Evolutionary conservation across 1,140 invertebrate genomes (phyloP).

Genomic region (Penaeus japonicus): DNA sequence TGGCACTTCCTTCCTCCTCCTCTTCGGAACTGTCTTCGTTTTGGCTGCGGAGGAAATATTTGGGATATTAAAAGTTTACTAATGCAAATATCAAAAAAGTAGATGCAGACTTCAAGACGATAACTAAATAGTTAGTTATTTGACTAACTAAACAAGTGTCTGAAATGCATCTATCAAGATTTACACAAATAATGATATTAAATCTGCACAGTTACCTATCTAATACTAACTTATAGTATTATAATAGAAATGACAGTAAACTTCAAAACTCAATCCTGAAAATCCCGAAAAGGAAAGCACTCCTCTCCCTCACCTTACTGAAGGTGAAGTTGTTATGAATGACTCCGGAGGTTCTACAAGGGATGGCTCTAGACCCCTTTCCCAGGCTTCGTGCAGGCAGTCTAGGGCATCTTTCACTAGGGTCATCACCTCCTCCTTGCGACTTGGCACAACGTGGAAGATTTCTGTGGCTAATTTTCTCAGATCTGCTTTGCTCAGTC

Average conservation of each 20-base stretch:
- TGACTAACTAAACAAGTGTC: too few species aligned
- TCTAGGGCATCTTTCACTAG: background rate
- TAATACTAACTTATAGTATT: too few species aligned
- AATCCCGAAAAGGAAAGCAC: too few species aligned
- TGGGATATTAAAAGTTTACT: background rate
- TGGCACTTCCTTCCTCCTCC: conserved; percentile 28
- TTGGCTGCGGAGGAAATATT: background rate
- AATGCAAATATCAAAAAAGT: background rate
- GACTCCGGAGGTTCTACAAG: background rate
- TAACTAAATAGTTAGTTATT: too few species aligned
- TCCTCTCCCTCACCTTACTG: background rate
- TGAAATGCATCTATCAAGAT: too few species aligned
- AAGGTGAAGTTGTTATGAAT: background rate
- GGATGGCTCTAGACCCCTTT: conserved; percentile 6
- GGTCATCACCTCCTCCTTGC: conserved; percentile 18
- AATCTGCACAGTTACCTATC: too few species aligned
- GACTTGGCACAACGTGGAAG: conserved; percentile 21
- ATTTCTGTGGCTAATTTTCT: conserved; percentile 15
- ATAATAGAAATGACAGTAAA: too few species aligned
- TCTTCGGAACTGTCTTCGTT: conserved; percentile 16
- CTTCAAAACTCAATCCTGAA: too few species aligned
- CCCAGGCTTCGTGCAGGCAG: background rate
- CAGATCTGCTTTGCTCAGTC: conserved; percentile 42
- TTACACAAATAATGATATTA: too few species aligned
- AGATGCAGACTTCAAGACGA: too few species aligned